phyloP scores from a whole-genome alignment of 2,888 invertebrate species.

The Orgyia antiqua region DNA sequence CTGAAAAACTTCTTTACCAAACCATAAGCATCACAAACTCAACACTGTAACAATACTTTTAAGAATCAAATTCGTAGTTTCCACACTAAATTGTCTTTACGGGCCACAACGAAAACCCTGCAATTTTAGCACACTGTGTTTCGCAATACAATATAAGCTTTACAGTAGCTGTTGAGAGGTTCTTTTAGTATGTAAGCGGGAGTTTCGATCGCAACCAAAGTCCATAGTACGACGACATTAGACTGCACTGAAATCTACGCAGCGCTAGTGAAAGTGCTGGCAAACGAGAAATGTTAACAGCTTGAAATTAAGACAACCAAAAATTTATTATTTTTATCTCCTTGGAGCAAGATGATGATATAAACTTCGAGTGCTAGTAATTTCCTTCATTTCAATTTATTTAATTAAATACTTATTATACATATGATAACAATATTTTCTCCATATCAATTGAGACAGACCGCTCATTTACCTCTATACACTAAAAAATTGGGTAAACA shows the following conservation, averaged over 20 bases:
- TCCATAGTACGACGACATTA: conserved; percentile 30
- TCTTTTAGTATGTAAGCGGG: conserved; percentile 20
- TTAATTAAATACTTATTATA: too few relatives aligned
- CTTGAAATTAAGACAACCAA: conserved; percentile 25
- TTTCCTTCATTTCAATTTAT: too few relatives aligned
- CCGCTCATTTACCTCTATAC: too few relatives aligned
- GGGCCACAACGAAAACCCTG: conserved; percentile 49
- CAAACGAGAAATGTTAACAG: conserved; percentile 35
- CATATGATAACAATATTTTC: too few relatives aligned
- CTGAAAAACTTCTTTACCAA: conserved; percentile 63
- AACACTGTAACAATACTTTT: conserved; percentile 21
- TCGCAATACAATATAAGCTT: conserved; percentile 37
- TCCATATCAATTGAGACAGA: too few relatives aligned
- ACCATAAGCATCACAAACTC: conserved; percentile 25
- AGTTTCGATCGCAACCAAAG: conserved; percentile 43
- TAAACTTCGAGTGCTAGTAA: too few relatives aligned
- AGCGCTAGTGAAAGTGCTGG: conserved; percentile 43
- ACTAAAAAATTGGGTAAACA: too few relatives aligned
- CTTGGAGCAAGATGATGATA: too few relatives aligned
- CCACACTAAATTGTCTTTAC: conserved; percentile 43
- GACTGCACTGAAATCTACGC: conserved; percentile 45
- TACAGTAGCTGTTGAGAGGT: conserved; percentile 28
- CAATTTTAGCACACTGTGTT: conserved; percentile 43
- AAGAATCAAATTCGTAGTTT: conserved; percentile 32
- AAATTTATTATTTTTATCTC: conserved; percentile 16